Conservation (phyloP, 2,888 invertebrate genomes). For the Dione juno region DNA sequence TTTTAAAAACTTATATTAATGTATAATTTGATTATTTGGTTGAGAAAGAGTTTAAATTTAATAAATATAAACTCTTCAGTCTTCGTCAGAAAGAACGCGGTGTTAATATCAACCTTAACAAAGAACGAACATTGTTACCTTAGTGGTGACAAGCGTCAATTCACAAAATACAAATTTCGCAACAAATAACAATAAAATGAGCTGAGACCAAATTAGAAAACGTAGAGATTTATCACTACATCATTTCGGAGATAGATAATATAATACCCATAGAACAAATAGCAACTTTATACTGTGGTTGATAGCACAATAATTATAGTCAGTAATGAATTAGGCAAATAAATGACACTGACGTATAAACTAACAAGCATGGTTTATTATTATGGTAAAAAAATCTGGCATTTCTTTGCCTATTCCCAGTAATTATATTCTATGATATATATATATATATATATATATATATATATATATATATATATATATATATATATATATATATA, state of each 20-base stretch:
- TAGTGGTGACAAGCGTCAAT: no score
- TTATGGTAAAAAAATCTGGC: background rate
- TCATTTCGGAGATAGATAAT: no score
- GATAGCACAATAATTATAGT: slow-evolving; percentile 41
- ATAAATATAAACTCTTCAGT: no score
- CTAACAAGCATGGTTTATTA: background rate
- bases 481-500: slow-evolving; percentile 23
- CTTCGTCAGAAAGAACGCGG: no score
- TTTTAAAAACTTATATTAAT: background rate
- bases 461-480: slow-evolving; percentile 26
- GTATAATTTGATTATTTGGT: no score
- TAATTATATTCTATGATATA: slow-evolving; percentile 37
- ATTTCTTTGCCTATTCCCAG: slow-evolving; percentile 40
- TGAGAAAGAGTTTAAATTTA: no score
- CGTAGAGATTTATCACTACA: background rate
- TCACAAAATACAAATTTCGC: no score
- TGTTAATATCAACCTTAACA: no score
- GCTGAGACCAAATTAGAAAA: background rate
- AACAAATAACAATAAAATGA: background rate
- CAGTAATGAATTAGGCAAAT: slow-evolving; percentile 42
- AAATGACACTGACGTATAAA: slow-evolving; percentile 6
- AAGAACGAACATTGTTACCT: no score
- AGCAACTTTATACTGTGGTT: slow-evolving; percentile 43
- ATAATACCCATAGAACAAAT: slow-evolving; percentile 34
- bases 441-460: slow-evolving; percentile 23